Evolutionary conservation across 2,888 invertebrate species (phyloP).

Genomic region (Drosophila flavopinicola): DNA sequence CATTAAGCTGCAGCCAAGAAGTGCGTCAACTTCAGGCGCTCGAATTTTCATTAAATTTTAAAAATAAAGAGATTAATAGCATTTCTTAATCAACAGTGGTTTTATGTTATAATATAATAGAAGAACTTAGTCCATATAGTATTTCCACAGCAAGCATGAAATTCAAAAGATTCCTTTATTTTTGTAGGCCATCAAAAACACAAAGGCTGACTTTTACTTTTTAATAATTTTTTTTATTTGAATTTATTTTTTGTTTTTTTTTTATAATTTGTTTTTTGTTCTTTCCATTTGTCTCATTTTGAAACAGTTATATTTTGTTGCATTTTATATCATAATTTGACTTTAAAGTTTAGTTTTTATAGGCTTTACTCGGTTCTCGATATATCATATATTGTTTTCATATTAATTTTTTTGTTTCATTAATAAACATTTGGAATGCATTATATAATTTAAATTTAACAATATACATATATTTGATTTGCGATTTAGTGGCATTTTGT

Average conservation of each 20-base stretch:
- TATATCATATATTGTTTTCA: slow-evolving; percentile 37
- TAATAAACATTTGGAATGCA: slow-evolving; percentile 76
- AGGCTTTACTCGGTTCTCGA: slow-evolving; percentile 67
- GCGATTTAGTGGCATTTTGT: slow-evolving; percentile 48
- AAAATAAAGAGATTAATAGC: background rate
- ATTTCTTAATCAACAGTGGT: background rate
- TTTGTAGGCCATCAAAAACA: background rate
- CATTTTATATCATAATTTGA: slow-evolving; percentile 58
- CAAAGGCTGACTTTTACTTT: background rate
- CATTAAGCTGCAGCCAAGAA: slow-evolving; percentile 20
- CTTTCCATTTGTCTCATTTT: slow-evolving; percentile 38
- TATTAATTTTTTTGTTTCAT: slow-evolving; percentile 38
- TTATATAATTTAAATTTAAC: slow-evolving; percentile 67
- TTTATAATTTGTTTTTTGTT: slow-evolving; percentile 39
- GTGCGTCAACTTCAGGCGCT: background rate
- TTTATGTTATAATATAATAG: background rate
- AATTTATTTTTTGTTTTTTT: slow-evolving; percentile 21
- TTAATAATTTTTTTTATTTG: slow-evolving; percentile 2
- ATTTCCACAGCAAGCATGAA: background rate
- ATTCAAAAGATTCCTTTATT: too few relatives aligned
- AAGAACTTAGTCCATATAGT: too few relatives aligned
- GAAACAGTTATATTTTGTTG: slow-evolving; percentile 42
- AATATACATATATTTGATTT: slow-evolving; percentile 58
- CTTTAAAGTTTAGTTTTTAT: slow-evolving; percentile 65
- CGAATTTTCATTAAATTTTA: background rate